Conservation (phyloP, 2,888 invertebrate genomes). For the Drosophila stalkeri region DNA sequence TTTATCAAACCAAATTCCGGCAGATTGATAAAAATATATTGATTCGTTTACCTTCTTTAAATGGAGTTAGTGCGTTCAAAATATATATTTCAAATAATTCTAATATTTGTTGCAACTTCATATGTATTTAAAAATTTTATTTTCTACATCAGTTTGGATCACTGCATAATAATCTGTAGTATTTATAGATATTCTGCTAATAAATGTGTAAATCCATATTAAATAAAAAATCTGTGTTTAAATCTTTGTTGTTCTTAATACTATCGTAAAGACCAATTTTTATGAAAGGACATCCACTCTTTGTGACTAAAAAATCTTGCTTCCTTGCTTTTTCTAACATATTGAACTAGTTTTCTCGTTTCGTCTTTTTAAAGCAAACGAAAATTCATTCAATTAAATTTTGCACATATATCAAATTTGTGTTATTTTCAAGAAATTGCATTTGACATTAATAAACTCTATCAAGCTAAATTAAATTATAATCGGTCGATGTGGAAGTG, state of each 20-base stretch:
- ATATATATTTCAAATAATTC: too few relatives aligned
- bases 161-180: too few relatives aligned
- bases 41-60: neutral
- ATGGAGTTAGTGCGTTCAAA: too few relatives aligned
- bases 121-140: too few relatives aligned
- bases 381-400: constrained; percentile 10
- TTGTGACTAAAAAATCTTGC: too few relatives aligned
- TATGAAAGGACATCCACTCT: neutral
- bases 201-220: neutral
- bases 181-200: too few relatives aligned
- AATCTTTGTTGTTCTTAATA: neutral
- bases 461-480: constrained; percentile 2
- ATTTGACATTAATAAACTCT: constrained; percentile 6
- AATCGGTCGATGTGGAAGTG: neutral
- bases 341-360: neutral
- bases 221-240: neutral
- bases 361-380: neutral
- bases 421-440: constrained; percentile 1
- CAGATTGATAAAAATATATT: neutral
- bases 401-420: neutral
- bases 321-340: neutral
- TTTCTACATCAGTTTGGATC: too few relatives aligned
- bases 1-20: neutral
- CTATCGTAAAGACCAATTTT: neutral
- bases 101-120: too few relatives aligned